phyloP scores from a whole-genome alignment of 2,888 invertebrate genomes.

The Platerodrilus igneus region DNA sequence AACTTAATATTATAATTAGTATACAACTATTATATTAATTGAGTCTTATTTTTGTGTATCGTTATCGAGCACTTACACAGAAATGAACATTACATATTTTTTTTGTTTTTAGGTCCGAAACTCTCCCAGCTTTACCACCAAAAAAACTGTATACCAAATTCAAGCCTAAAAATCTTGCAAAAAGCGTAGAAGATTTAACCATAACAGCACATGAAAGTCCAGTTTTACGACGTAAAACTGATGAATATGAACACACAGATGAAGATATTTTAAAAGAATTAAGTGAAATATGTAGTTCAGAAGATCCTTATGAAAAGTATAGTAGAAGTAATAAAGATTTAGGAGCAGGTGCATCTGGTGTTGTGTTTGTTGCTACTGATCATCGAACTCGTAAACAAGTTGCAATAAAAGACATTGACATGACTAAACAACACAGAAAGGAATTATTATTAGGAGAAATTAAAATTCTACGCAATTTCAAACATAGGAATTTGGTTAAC shows the following conservation, averaged over 20 bases:
- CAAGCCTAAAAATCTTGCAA: conserved; percentile 41
- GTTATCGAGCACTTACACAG: conserved; percentile 3
- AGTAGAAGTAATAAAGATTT: conserved; percentile 74
- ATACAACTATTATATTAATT: conserved; percentile 21
- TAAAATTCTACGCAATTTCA: conserved; percentile 82
- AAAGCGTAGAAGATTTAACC: conserved; percentile 46
- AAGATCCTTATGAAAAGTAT: conserved; percentile 77
- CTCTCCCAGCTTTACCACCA: conserved; percentile 55
- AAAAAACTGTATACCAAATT: conserved; percentile 41
- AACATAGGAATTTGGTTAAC: conserved; percentile 93
- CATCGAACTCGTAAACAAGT: conserved; percentile 68
- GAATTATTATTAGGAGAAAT: conserved; percentile 95
- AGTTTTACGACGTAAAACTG: conserved; percentile 49
- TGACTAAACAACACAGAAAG: conserved; percentile 91
- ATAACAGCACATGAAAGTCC: conserved; percentile 50
- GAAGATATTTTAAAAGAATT: conserved; percentile 70
- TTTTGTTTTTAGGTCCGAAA: conserved; percentile 45
- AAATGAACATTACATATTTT: conserved; percentile 1
- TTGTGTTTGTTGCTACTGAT: conserved; percentile 86
- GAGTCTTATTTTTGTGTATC: background rate
- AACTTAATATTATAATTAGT: too few species aligned
- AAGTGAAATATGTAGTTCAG: conserved; percentile 72
- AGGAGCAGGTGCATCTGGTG: conserved; percentile 89
- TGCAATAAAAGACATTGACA: conserved; percentile 94
- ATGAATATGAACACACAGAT: conserved; percentile 57